These are phyloP conservation scores for Arrhopalites spinosus DNA, from an alignment of 2,888 invertebrate genomes.

Conservation along the genomic window DNA sequence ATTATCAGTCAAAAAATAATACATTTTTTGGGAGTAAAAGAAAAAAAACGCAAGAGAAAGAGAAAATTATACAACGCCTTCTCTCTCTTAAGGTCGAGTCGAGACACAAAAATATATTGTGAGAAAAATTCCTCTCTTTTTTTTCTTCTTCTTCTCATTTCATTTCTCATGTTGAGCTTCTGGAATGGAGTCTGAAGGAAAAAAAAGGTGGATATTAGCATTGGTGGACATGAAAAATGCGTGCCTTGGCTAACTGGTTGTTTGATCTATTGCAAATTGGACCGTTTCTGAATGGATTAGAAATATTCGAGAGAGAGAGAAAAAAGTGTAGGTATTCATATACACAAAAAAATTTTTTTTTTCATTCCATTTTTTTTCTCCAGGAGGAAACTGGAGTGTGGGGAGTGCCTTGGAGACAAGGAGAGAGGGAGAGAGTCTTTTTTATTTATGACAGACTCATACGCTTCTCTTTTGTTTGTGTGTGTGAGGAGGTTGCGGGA, in stretches of 20 bases:
- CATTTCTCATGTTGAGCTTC: background rate
- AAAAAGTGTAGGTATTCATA: background rate
- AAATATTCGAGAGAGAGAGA: constrained; percentile 9
- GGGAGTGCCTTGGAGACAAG: background rate
- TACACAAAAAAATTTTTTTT: background rate
- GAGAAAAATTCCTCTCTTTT: too few species aligned
- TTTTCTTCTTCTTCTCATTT: background rate
- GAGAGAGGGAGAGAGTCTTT: background rate
- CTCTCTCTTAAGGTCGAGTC: too few species aligned
- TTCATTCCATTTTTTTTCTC: background rate
- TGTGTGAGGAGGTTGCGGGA: background rate
- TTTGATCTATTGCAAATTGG: constrained; percentile 35
- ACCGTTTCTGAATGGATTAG: constrained; percentile 33
- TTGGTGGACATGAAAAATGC: constrained; percentile 24
- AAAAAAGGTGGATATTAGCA: background rate
- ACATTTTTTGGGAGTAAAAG: too few species aligned
- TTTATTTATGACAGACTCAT: constrained; percentile 11
- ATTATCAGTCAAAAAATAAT: too few species aligned
- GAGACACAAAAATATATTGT: too few species aligned
- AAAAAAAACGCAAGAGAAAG: background rate
- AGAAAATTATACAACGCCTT: too few species aligned
- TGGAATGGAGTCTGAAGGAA: background rate
- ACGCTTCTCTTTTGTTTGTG: background rate
- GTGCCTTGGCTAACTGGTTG: constrained; percentile 24
- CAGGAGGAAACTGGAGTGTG: background rate